phyloP scores from a whole-genome alignment of 2,888 invertebrate genomes.

The Noctua fimbriata region DNA sequence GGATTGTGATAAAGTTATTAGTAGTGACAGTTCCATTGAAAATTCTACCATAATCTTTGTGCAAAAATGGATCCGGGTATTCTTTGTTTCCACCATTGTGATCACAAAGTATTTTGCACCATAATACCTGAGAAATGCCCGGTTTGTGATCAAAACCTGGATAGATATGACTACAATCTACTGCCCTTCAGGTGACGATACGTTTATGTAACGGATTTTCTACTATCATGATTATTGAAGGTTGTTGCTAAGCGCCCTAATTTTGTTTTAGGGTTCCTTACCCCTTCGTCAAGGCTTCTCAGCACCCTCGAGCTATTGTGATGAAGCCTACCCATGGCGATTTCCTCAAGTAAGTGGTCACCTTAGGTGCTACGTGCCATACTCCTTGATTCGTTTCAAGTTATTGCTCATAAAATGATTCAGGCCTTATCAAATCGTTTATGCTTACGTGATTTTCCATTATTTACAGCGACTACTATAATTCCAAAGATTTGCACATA shows the following conservation, averaged over 20 bases:
- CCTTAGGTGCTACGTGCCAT: conserved; percentile 12
- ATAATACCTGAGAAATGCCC: conserved; percentile 94
- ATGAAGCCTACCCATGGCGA: conserved; percentile 97
- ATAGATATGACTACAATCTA: conserved; percentile 91
- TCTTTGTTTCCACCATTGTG: conserved; percentile 97
- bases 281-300: conserved; percentile 95
- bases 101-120: conserved; percentile 95
- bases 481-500: conserved; percentile 96
- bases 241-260: conserved; percentile 81
- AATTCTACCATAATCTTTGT: conserved; percentile 69
- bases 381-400: conserved; percentile 1
- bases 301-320: conserved; percentile 95
- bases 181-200: conserved; percentile 93
- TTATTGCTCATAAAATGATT: conserved; percentile 46
- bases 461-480: conserved; percentile 93
- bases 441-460: conserved; percentile 43
- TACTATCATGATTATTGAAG: conserved; percentile 59
- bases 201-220: conserved; percentile 47
- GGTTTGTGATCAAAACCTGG: conserved; percentile 91
- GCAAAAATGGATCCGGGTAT: conserved; percentile 94
- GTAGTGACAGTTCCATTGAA: conserved; percentile 76
- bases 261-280: conserved; percentile 93
- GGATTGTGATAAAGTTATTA: conserved; percentile 55
- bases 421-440: conserved; percentile 48
- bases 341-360: conserved; percentile 94